These are phyloP conservation scores for Polyommatus icarus DNA, from an alignment of 2,888 invertebrate species.

Conservation along the genomic window DNA sequence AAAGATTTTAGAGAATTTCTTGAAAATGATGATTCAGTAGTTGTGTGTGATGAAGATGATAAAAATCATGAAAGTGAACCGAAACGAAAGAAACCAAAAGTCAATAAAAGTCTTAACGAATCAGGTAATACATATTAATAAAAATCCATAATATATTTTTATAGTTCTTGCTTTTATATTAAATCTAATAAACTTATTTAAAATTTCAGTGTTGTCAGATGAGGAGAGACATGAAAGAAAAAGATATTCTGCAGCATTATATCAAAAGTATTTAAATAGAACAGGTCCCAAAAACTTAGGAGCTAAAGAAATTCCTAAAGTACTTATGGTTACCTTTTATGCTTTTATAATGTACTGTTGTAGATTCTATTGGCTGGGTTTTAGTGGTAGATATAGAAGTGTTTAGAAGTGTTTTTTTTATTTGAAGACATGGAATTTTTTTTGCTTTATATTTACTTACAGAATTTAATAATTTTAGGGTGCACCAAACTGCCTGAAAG, in stretches of 20 bases:
- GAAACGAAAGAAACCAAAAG: slow-evolving; percentile 49
- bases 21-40: slow-evolving; percentile 42
- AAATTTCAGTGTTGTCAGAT: slow-evolving; percentile 74
- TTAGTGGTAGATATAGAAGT: background rate
- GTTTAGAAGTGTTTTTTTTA: background rate
- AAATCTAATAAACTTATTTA: background rate
- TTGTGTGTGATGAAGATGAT: slow-evolving; percentile 38
- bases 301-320: slow-evolving; percentile 88
- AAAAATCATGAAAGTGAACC: slow-evolving; percentile 33
- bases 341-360: background rate
- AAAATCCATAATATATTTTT: background rate
- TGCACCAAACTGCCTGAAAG: slow-evolving; percentile 84
- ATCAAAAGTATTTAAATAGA: slow-evolving; percentile 88
- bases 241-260: slow-evolving; percentile 83
- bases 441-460: too few relatives aligned
- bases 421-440: background rate
- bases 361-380: too few relatives aligned
- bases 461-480: slow-evolving; percentile 72
- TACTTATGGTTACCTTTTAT: slow-evolving; percentile 12
- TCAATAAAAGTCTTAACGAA: slow-evolving; percentile 64
- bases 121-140: slow-evolving; percentile 53
- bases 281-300: slow-evolving; percentile 91
- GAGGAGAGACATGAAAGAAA: slow-evolving; percentile 86
- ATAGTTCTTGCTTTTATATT: background rate
- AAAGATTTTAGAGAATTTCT: slow-evolving; percentile 56